Base-by-base conservation (phyloP, 2,888 invertebrate genomes). In the Monochamus alternatus region DNA sequence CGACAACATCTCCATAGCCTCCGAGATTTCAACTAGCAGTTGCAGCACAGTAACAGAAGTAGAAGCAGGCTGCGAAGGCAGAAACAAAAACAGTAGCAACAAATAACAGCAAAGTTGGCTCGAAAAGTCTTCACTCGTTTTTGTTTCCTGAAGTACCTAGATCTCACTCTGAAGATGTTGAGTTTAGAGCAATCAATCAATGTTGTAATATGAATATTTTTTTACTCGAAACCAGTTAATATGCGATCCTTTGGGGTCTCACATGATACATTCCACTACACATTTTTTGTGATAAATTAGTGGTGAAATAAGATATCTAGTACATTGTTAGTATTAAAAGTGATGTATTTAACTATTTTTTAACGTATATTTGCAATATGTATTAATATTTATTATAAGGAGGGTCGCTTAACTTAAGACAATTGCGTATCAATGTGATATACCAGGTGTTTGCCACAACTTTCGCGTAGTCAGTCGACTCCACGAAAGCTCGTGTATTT, bases 1-100 rank as follows among this genome's bases (percentile, higher is more conserved):
- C 78, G 92, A 92, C 84, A 90, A 90, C 82, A 88, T 87, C 12
- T 88, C 88, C 12, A 86, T 87, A 59, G 84, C 86, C 7, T 85
- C 86, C 0, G 86, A 86, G 60, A 70, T 85, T 12, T 87, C 87
- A 2, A 84, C 83, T n/a, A 84, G 85, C 69, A 88, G 87, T 77
- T 86, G 86, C 67, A 86, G 84, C 69, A 87, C 86, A 0, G 81
- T 84, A 22, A 80, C 85, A 5, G 86, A 86, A 38, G 73, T 82
- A 3, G 86, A 86, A 73, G 70, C 78, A 12, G 69, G 73, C 14
- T 70, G 77, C 58, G 80, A 80, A 22, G 78, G 74, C 14, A 81
- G 73, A 30, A 64, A 67, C 51, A 76, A 72, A 66, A 67, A 73
- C 10, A 69, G n/a, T 38, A 47, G 62, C n/a, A 74, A n/a, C 66